Percentiles rank a stretch among this genome's conserved stretches.
These are phyloP conservation scores for Drosophila melanica DNA, from an alignment of 1,140 invertebrate genomes.

Conservation along the genomic window DNA sequence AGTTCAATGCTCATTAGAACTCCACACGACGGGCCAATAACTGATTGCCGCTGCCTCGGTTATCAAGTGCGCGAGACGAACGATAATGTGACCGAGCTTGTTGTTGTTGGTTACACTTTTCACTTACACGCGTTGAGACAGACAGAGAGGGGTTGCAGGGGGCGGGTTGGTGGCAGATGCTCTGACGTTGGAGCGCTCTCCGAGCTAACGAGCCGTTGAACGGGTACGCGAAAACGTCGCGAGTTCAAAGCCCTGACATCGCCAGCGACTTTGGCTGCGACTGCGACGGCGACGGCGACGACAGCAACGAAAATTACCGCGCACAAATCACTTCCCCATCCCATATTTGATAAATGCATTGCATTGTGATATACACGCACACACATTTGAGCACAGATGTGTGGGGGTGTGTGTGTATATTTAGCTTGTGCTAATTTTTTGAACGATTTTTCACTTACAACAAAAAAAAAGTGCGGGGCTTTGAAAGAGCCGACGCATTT, in stretches of 20 bases:
- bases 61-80: conserved; percentile 43
- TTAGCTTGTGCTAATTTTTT: background rate
- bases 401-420: background rate
- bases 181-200: background rate
- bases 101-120: conserved; percentile 33
- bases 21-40: conserved; percentile 52
- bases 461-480: too few relatives aligned
- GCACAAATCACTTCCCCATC: conserved; percentile 48
- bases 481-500: background rate
- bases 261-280: background rate
- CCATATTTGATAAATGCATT: conserved; percentile 18
- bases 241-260: conserved; percentile 61
- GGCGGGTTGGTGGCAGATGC: background rate
- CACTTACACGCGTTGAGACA: background rate
- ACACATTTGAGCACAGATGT: conserved; percentile 7
- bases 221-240: conserved; percentile 29
- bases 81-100: conserved; percentile 48
- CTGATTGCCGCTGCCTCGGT: conserved; percentile 49
- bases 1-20: conserved; percentile 75
- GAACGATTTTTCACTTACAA: too few relatives aligned
- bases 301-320: conserved; percentile 23
- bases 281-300: background rate
- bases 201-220: conserved; percentile 47
- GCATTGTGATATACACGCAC: conserved; percentile 15
- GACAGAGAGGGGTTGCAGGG: too few relatives aligned